phyloP scores from a whole-genome alignment of 2,113 vertebrate species.

The Nibea coibor region DNA sequence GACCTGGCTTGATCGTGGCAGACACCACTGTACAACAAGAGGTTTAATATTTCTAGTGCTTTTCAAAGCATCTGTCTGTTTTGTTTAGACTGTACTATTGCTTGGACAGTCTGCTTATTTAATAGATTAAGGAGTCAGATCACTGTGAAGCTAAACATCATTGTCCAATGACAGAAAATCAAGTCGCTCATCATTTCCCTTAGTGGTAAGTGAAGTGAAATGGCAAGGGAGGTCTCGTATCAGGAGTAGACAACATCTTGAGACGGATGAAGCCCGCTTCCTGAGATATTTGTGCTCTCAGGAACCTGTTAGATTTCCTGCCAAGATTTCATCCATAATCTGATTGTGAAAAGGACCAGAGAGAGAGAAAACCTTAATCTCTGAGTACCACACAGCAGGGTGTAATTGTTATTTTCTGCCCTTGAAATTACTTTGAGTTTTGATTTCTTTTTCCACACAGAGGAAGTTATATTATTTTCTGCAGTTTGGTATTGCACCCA shows the following conservation, averaged over 20 bases:
- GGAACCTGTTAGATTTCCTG: constrained; percentile 35
- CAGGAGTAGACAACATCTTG: not conserved
- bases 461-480: constrained; percentile 33
- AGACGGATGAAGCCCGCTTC: constrained; percentile 40
- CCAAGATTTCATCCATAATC: constrained; percentile 40
- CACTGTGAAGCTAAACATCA: constrained; percentile 11
- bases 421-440: constrained; percentile 32
- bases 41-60: constrained; percentile 19
- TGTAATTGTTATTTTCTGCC: constrained; percentile 34
- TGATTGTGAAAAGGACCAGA: not conserved
- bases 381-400: not conserved
- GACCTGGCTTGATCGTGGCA: constrained; percentile 29
- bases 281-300: constrained; percentile 48
- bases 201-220: constrained; percentile 3
- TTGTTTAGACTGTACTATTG: constrained; percentile 26
- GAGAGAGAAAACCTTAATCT: constrained; percentile 1
- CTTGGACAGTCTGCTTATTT: constrained; percentile 14
- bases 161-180: constrained; percentile 27
- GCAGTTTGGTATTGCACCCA: constrained; percentile 23
- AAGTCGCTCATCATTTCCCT: not conserved
- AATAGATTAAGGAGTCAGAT: constrained; percentile 42
- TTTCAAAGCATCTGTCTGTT: constrained; percentile 1
- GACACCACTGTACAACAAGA: constrained; percentile 28
- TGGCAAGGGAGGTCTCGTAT: constrained; percentile 25
- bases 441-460: constrained; percentile 28